These are phyloP conservation scores for Dichetophora obliterata DNA, from an alignment of 2,888 invertebrate species.

Conservation along the genomic window DNA sequence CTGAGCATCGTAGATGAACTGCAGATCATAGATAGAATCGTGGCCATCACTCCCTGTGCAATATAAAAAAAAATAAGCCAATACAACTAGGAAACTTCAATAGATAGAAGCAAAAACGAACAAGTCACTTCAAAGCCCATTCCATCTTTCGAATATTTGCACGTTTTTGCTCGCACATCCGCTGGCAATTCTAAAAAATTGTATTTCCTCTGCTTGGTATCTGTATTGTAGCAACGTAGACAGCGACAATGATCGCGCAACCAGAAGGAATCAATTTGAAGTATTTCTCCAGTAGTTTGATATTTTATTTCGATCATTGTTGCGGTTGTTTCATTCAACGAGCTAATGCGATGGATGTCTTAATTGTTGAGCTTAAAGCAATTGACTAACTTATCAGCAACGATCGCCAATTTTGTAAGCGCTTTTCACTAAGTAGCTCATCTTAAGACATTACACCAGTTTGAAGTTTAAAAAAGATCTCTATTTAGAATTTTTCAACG, in stretches of 20 bases:
- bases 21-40: slow-evolving; percentile 70
- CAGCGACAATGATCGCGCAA: slow-evolving; percentile 73
- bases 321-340: not conserved
- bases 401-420: not conserved
- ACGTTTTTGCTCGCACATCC: slow-evolving; percentile 67
- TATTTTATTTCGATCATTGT: slow-evolving; percentile 56
- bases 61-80: not conserved
- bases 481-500: too few relatives aligned
- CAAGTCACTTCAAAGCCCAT: slow-evolving; percentile 71
- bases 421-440: too few relatives aligned
- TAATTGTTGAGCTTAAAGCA: not conserved
- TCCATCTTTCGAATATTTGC: slow-evolving; percentile 62
- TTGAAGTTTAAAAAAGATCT: too few relatives aligned
- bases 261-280: slow-evolving; percentile 63
- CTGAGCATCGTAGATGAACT: slow-evolving; percentile 70
- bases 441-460: too few relatives aligned
- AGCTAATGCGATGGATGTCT: not conserved
- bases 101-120: slow-evolving; percentile 65
- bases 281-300: slow-evolving; percentile 47
- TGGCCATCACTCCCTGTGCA: slow-evolving; percentile 74
- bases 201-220: slow-evolving; percentile 74
- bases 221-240: slow-evolving; percentile 73
- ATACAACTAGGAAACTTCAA: not conserved
- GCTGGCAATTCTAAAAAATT: slow-evolving; percentile 73
- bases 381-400: not conserved